These are phyloP conservation scores for Anableps anableps DNA, from an alignment of 2,797 vertebrate genomes.

Conservation along the genomic window DNA sequence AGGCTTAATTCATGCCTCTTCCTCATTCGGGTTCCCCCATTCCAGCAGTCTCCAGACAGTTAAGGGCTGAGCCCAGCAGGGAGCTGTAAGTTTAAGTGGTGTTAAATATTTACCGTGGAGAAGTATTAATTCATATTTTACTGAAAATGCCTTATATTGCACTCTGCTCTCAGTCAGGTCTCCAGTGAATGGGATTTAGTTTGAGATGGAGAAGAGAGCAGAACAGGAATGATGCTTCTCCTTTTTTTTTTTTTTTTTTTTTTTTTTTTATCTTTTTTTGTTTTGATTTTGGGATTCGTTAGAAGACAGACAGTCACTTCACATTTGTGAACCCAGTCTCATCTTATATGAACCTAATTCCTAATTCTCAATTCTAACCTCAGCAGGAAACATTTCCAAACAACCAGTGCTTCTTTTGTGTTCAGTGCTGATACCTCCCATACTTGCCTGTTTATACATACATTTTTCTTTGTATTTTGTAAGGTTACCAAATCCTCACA, in stretches of 20 bases:
- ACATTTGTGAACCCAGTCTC: not conserved
- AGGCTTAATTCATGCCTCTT: conserved; percentile 70
- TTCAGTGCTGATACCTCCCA: not conserved
- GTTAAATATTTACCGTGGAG: conserved; percentile 81
- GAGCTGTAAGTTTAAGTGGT: conserved; percentile 79
- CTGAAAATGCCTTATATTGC: conserved; percentile 47
- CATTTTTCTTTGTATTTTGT: not conserved
- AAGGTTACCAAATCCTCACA: conserved; percentile 22
- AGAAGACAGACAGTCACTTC: not conserved
- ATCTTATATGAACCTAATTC: not conserved
- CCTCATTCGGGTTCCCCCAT: conserved; percentile 30
- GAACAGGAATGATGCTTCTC: conserved; percentile 24
- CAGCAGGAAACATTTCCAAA: not conserved
- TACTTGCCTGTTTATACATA: conserved; percentile 24
- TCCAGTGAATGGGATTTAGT: conserved; percentile 28
- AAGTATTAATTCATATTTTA: conserved; percentile 78
- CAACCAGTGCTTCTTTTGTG: not conserved
- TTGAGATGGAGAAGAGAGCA: conserved; percentile 13
- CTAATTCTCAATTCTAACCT: not conserved
- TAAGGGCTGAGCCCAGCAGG: conserved; percentile 53
- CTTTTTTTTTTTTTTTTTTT: conserved; percentile 4
- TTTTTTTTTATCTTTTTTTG: conserved; percentile 12
- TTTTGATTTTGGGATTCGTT: not conserved
- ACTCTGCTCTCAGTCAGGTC: conserved; percentile 32
- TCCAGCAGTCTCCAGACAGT: conserved; percentile 66